Conservation (phyloP, 2,888 invertebrate species). For the Liodrosophila aerea region DNA sequence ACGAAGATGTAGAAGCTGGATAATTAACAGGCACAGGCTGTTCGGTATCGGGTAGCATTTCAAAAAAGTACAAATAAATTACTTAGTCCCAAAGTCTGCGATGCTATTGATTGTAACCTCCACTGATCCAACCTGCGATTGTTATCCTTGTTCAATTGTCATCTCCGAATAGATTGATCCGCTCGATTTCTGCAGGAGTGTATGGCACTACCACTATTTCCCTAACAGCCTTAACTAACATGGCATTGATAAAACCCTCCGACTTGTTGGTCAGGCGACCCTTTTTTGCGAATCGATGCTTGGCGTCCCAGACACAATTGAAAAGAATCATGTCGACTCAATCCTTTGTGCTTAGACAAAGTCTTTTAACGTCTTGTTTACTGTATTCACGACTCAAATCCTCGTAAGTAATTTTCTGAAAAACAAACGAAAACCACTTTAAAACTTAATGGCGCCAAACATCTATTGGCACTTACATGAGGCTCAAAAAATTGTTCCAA, state of each 20-base stretch:
- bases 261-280: slow-evolving; percentile 42
- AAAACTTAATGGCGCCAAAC: too few species aligned
- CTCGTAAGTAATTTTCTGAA: slow-evolving; percentile 42
- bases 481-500: slow-evolving; percentile 9
- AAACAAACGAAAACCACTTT: too few species aligned
- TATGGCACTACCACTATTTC: slow-evolving; percentile 58
- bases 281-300: slow-evolving; percentile 31
- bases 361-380: slow-evolving; percentile 21
- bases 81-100: too few species aligned
- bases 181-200: slow-evolving; percentile 2
- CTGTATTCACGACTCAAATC: slow-evolving; percentile 46
- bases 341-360: slow-evolving; percentile 52
- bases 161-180: slow-evolving; percentile 18
- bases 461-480: slow-evolving; percentile 24
- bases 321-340: slow-evolving; percentile 42
- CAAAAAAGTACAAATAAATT: too few species aligned
- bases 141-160: slow-evolving; percentile 47
- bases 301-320: slow-evolving; percentile 57
- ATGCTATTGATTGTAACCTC: too few species aligned
- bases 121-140: slow-evolving; percentile 40
- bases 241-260: slow-evolving; percentile 38
- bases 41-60: too few species aligned
- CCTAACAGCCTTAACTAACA: slow-evolving; percentile 49
- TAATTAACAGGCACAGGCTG: too few species aligned
- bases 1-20: too few species aligned